A percentile compares a stretch with the other conserved stretches of the same genome.
These are phyloP conservation scores for Habropoda laboriosa DNA, from an alignment of 1,140 invertebrate species.

Conservation along the genomic window DNA sequence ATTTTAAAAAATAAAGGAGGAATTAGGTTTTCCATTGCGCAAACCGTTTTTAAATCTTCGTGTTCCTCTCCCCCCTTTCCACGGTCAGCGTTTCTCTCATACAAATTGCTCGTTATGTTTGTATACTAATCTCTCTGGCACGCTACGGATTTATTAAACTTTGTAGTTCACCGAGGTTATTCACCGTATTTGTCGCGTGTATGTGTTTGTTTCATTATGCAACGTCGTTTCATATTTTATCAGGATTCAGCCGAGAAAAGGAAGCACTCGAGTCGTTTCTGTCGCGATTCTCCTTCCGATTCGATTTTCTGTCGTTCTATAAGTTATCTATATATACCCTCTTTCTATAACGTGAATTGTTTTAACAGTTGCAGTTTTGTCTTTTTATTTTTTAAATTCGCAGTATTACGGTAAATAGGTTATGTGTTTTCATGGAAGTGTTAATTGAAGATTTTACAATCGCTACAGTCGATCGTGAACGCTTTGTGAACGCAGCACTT, in stretches of 20 bases:
- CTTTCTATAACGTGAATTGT: too few relatives aligned
- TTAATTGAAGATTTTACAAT: too few relatives aligned
- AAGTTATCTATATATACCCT: too few relatives aligned
- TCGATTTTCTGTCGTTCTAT: not conserved
- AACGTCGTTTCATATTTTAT: not conserved
- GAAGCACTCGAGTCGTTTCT: not conserved
- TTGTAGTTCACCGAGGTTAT: not conserved
- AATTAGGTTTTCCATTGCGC: not conserved
- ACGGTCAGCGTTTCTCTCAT: not conserved
- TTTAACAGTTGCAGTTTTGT: too few relatives aligned
- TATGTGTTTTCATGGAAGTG: too few relatives aligned
- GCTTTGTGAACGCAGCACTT: too few relatives aligned
- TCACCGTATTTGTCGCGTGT: not conserved
- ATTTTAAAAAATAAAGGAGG: not conserved
- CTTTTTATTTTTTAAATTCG: too few relatives aligned
- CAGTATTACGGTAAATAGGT: too few relatives aligned
- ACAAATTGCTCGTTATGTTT: constrained; percentile 4
- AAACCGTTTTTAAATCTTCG: not conserved
- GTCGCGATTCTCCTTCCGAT: not conserved
- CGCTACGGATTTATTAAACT: constrained; percentile 10
- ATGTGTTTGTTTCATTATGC: not conserved
- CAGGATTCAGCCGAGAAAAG: not conserved
- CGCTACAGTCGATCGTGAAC: too few relatives aligned
- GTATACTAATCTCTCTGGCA: constrained; percentile 3
- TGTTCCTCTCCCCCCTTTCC: not conserved